Base-by-base conservation (phyloP, 2,797 vertebrate species). In the Ctenopoma multispine region DNA sequence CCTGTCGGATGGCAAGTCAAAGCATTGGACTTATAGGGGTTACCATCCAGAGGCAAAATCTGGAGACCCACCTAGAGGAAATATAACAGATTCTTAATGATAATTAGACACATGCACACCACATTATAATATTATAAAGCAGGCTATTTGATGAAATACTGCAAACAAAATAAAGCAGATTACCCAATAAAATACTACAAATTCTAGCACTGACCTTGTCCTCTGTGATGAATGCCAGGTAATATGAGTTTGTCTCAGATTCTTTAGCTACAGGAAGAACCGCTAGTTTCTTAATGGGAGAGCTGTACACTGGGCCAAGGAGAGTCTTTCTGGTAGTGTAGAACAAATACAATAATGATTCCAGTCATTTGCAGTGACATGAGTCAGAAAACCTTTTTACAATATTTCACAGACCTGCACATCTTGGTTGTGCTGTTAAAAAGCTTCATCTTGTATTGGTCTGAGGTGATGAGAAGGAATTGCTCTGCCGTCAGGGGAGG, bases 31-130 rank as follows among this genome's bases (percentile, higher is more conserved):
- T 94, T 97, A 88, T 96, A 95, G 2, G 96, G 97, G 73, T 99
- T 99, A 66, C 98, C 98, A 27, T 99, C 97, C 0, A 97, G 29
- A 3, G 97, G 98, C 51, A 99, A 89, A 67, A 97, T 95, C 93
- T 99, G 97, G 75, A 99, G 91, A 47, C 97, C 98, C 68, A 99
- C 92, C 98, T 99, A 57, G 4, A 69, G 54, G 27, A 75, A 51
- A 59, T 17, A 73, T 0, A 67, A 47, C n/a, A 60, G 18, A 49
- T 4, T 64, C n/a, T 53, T n/a, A n/a, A n/a, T n/a, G n/a, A n/a
- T n/a, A n/a, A n/a, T n/a, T n/a, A n/a, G n/a, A n/a, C n/a, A n/a
- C 23, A 68, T 21, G 9, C 14, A 18, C 43, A 44, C 17, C 12
- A 12, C 11, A 27, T 38, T 70, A 47, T 27, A 4, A 15, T 50